Percentiles rank a stretch among this genome's conserved stretches.
These are phyloP conservation scores for Lathronympha strigana DNA, from an alignment of 2,888 invertebrate genomes.

Conservation along the genomic window DNA sequence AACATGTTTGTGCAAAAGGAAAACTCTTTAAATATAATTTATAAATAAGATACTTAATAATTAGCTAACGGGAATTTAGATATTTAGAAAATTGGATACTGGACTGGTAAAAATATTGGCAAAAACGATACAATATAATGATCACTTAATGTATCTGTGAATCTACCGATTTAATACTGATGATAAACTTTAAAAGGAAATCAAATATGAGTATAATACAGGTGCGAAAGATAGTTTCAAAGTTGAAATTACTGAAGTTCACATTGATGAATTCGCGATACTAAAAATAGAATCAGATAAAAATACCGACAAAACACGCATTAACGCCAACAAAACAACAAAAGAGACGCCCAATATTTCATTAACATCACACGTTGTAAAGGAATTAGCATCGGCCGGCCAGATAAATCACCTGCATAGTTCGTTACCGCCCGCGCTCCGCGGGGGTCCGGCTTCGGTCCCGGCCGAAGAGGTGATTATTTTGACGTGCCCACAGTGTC, in stretches of 20 bases:
- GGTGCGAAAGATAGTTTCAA: background rate
- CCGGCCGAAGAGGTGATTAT: constrained; percentile 75
- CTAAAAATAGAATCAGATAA: constrained; percentile 3
- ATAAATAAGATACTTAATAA: background rate
- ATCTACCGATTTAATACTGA: background rate
- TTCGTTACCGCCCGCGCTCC: constrained; percentile 78
- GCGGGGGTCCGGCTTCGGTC: constrained; percentile 77
- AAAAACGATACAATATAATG: too few relatives aligned
- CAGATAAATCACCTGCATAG: constrained; percentile 75
- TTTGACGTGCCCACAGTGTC: constrained; percentile 71
- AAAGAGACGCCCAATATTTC: constrained; percentile 62
- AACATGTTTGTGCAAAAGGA: constrained; percentile 14
- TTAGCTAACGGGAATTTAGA: background rate
- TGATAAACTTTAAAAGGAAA: background rate
- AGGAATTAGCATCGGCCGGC: constrained; percentile 74
- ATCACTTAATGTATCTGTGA: too few relatives aligned
- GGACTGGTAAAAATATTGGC: too few relatives aligned
- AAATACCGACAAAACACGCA: constrained; percentile 28
- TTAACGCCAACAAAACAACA: constrained; percentile 37
- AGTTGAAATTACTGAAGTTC: background rate
- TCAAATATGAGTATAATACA: too few relatives aligned
- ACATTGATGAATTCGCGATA: background rate
- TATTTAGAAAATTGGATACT: background rate
- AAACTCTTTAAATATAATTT: background rate
- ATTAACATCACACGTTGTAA: constrained; percentile 76